Evolutionary conservation across 2,888 invertebrate species (phyloP).

Genomic region (Agonum fuliginosum): DNA sequence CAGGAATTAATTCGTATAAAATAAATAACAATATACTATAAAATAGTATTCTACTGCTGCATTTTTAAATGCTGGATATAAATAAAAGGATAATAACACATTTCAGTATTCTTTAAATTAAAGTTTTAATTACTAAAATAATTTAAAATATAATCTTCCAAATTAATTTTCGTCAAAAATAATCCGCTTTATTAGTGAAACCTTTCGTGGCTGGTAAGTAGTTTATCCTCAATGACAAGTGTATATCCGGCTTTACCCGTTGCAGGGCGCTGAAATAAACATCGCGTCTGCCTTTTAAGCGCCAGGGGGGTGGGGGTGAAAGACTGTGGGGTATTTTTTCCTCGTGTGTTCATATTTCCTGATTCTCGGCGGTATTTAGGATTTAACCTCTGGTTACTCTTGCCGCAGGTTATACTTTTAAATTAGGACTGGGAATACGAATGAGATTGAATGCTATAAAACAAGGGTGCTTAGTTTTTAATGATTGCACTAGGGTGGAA

Average conservation of each 20-base stretch:
- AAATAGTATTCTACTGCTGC: no score
- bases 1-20: no score
- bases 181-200: background rate
- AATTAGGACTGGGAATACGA: slow-evolving; percentile 37
- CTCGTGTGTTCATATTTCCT: slow-evolving; percentile 20
- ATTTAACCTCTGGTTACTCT: slow-evolving; percentile 17
- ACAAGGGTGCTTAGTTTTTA: slow-evolving; percentile 42
- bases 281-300: slow-evolving; percentile 10
- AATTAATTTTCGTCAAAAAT: background rate
- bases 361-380: slow-evolving; percentile 35
- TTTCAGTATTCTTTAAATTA: no score
- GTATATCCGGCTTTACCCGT: background rate
- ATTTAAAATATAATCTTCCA: no score
- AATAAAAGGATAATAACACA: no score
- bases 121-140: no score
- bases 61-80: no score
- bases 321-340: background rate
- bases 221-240: background rate
- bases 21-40: no score
- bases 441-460: slow-evolving; percentile 4
- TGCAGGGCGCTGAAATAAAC: slow-evolving; percentile 23
- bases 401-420: slow-evolving; percentile 31
- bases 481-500: slow-evolving; percentile 31
- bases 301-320: no score
- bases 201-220: background rate